phyloP scores from a whole-genome alignment of 1,140 invertebrate species.

The Pogonomyrmex barbatus region DNA sequence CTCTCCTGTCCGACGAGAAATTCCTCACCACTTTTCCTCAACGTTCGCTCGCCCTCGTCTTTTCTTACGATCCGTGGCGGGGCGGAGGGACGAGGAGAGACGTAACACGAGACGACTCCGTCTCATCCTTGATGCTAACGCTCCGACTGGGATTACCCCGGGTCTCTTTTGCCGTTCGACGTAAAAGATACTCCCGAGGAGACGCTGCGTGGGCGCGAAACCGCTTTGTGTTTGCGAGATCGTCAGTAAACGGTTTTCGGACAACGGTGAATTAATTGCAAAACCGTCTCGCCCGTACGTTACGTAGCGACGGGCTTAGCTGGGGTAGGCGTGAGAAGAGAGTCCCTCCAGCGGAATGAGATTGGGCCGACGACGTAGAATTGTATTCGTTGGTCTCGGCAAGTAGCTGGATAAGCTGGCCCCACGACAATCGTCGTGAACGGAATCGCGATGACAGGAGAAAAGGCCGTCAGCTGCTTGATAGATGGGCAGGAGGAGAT shows the following conservation, averaged over 20 bases:
- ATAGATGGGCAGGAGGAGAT: neutral
- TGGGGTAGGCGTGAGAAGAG: neutral
- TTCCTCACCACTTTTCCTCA: slow-evolving; percentile 29
- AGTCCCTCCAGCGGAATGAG: neutral
- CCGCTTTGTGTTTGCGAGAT: slow-evolving; percentile 25
- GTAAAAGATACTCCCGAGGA: slow-evolving; percentile 48
- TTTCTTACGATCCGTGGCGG: neutral
- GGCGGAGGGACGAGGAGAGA: neutral
- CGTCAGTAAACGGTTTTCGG: slow-evolving; percentile 25
- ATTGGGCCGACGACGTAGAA: slow-evolving; percentile 29
- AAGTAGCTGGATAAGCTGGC: neutral
- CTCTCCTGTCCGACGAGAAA: slow-evolving; percentile 14
- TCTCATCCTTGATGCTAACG: slow-evolving; percentile 45
- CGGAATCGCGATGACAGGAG: slow-evolving; percentile 10
- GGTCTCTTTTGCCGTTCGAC: slow-evolving; percentile 5
- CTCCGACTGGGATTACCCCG: slow-evolving; percentile 55
- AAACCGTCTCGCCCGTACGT: slow-evolving; percentile 12
- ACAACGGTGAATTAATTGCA: slow-evolving; percentile 56
- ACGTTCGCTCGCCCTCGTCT: neutral
- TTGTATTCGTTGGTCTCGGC: slow-evolving; percentile 2
- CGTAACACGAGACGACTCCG: slow-evolving; percentile 46
- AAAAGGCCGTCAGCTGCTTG: neutral
- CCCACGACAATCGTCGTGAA: neutral
- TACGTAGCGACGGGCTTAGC: neutral
- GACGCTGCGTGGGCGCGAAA: slow-evolving; percentile 15